phyloP scores from a whole-genome alignment of 1,140 invertebrate genomes.

The Charaxes varanes region DNA sequence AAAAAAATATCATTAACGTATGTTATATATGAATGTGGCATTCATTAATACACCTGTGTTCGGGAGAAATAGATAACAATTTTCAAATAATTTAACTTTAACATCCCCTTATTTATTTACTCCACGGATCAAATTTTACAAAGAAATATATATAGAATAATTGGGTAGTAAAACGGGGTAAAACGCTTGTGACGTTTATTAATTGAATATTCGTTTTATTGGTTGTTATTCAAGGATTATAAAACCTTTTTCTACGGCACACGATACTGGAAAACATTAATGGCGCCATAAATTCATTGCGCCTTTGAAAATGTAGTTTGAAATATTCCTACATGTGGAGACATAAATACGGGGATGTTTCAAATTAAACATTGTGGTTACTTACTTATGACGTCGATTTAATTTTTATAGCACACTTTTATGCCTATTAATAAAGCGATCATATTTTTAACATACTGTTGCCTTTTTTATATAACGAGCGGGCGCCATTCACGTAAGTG shows the following conservation, averaged over 20 bases:
- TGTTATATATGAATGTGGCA: background rate
- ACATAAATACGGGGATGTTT: too few relatives aligned
- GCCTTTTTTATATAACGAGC: too few relatives aligned
- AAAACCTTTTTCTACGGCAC: conserved; percentile 17
- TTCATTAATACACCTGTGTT: background rate
- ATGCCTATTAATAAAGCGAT: too few relatives aligned
- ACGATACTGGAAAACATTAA: conserved; percentile 14
- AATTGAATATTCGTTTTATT: conserved; percentile 25
- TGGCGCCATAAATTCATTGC: conserved; percentile 11
- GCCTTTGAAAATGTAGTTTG: conserved; percentile 12
- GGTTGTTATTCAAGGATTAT: conserved; percentile 22
- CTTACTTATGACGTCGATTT: too few relatives aligned
- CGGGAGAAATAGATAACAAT: too few relatives aligned
- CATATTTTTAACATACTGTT: too few relatives aligned
- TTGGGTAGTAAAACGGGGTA: conserved; percentile 7
- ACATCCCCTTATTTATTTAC: too few relatives aligned
- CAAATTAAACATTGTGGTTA: too few relatives aligned
- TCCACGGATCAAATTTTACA: conserved; percentile 4
- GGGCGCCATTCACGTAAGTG: too few relatives aligned
- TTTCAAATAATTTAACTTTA: too few relatives aligned
- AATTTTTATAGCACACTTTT: too few relatives aligned
- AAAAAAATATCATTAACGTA: background rate
- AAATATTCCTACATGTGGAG: background rate
- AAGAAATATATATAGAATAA: conserved; percentile 4
- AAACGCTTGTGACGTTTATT: conserved; percentile 20